Evolutionary conservation across 2,113 vertebrate genomes (phyloP).

Genomic region (Notothenia rossii): DNA sequence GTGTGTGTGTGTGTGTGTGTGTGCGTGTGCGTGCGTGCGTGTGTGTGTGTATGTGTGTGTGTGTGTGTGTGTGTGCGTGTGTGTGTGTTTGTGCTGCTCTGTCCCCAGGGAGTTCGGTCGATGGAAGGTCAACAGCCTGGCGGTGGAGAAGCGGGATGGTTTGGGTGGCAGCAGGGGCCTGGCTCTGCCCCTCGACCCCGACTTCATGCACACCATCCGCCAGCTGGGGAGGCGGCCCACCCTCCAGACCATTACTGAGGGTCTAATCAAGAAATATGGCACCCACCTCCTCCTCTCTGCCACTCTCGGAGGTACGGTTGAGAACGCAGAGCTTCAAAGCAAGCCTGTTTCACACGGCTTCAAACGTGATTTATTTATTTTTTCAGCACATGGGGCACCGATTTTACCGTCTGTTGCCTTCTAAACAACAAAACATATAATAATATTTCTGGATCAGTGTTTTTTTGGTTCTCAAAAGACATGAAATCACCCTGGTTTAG

Average conservation of each 20-base stretch:
- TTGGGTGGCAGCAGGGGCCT: conserved; percentile 70
- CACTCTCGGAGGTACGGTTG: conserved; percentile 85
- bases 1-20: conserved; percentile 29
- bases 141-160: conserved; percentile 80
- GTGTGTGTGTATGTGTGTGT: no score
- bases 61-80: conserved; percentile 22
- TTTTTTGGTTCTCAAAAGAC: conserved; percentile 27
- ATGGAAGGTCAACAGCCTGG: conserved; percentile 89
- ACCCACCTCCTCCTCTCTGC: conserved; percentile 86
- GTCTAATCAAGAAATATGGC: conserved; percentile 88
- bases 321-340: conserved; percentile 55
- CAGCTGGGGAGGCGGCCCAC: conserved; percentile 85
- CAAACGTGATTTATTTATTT: conserved; percentile 40
- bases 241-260: conserved; percentile 84
- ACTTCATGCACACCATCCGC: conserved; percentile 84
- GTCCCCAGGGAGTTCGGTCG: conserved; percentile 86
- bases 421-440: conserved; percentile 63
- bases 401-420: conserved; percentile 57
- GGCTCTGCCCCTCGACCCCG: conserved; percentile 83
- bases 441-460: conserved; percentile 54
- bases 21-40: no score
- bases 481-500: conserved; percentile 29
- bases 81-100: conserved; percentile 26
- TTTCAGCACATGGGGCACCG: conserved; percentile 26
- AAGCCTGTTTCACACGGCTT: conserved; percentile 23